Conservation (phyloP, 2,888 invertebrate species). For the Myopa testacea region DNA sequence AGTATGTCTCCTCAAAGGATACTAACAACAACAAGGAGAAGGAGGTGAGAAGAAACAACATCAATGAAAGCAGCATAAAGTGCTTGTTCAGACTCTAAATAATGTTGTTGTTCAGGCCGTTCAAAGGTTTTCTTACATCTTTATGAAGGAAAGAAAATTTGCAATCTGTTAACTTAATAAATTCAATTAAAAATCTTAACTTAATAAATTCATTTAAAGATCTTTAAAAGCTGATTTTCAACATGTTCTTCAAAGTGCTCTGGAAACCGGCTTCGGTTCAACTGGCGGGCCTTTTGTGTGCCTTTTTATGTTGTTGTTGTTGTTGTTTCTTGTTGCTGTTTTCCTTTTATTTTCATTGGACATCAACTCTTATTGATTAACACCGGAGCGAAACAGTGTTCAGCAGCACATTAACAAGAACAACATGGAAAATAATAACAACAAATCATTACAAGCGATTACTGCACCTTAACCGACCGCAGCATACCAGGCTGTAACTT, state of each 20-base stretch:
- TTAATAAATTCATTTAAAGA: neutral
- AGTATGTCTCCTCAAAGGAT: neutral
- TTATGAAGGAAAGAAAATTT: neutral
- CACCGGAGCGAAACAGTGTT: conserved; percentile 20
- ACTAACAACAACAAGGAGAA: neutral
- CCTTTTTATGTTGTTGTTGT: too few species aligned
- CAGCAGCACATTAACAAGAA: conserved; percentile 9
- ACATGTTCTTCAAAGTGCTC: neutral
- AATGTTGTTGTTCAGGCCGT: too few species aligned
- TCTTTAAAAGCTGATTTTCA: conserved; percentile 2
- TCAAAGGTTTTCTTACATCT: too few species aligned
- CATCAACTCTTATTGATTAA: conserved; percentile 28
- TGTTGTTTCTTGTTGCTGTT: neutral
- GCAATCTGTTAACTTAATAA: neutral
- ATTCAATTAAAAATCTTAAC: neutral
- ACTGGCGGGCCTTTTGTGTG: neutral
- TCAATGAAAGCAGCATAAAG: too few species aligned
- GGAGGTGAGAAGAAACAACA: too few species aligned
- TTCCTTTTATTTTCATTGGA: neutral
- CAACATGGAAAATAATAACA: neutral
- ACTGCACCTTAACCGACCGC: conserved; percentile 22
- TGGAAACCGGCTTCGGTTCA: neutral
- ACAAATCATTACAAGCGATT: conserved; percentile 30
- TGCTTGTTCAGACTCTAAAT: too few species aligned
- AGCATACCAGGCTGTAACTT: neutral